phyloP scores from a whole-genome alignment of 2,113 vertebrate species.

The Gnathonemus longibarbis region DNA sequence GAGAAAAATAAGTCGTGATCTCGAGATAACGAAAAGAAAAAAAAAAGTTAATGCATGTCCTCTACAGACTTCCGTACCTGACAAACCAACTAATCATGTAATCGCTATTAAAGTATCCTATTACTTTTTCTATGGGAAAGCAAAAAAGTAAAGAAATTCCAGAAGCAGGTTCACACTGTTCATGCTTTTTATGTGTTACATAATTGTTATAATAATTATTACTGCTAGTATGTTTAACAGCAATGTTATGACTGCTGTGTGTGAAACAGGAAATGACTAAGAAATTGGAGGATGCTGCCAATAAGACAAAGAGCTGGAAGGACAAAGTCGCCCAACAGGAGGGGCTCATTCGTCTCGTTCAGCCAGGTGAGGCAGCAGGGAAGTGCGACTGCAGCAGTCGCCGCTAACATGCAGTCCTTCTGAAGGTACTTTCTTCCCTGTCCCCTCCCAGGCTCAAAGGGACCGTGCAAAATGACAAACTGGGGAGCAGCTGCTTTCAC shows the following conservation, averaged over 20 bases:
- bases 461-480: conserved; percentile 76
- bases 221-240: neutral
- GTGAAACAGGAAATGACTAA: conserved; percentile 74
- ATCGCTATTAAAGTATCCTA: neutral
- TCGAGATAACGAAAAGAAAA: too few species aligned
- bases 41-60: too few species aligned
- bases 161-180: neutral
- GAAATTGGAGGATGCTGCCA: conserved; percentile 82
- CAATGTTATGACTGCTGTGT: neutral
- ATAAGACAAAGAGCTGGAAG: conserved; percentile 87
- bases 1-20: too few species aligned
- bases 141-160: neutral
- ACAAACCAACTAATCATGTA: neutral
- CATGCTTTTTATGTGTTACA: neutral
- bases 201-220: neutral
- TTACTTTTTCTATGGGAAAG: neutral
- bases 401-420: too few species aligned
- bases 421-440: neutral
- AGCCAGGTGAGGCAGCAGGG: conserved; percentile 71
- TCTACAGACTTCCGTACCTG: too few species aligned
- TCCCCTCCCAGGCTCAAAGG: conserved; percentile 69
- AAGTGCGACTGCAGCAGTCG: neutral
- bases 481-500: conserved; percentile 91
- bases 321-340: conserved; percentile 93
- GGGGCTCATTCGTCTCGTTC: conserved; percentile 83